A percentile compares a stretch with the other conserved stretches of the same genome.
Conservation (phyloP, 2,113 vertebrate species). For the Aptenodytes patagonicus region DNA sequence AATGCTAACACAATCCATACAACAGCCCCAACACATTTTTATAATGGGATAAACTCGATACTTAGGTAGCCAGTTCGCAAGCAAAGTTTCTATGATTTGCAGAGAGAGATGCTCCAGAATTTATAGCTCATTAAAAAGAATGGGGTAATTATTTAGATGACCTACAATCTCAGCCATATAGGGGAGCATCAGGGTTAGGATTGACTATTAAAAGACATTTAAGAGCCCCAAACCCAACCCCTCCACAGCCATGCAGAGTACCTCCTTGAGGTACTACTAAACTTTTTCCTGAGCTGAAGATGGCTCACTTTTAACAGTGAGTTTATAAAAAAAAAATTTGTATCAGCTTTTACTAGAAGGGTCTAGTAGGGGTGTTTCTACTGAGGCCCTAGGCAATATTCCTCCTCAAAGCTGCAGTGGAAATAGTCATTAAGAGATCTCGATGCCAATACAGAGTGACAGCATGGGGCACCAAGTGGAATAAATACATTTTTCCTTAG, state of each 20-base stretch:
- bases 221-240: background rate
- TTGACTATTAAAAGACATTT: background rate
- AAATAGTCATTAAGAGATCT: background rate
- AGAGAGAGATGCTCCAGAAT: background rate
- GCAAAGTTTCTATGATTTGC: background rate
- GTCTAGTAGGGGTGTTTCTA: background rate
- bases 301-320: background rate
- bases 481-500: background rate
- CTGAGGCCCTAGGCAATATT: background rate
- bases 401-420: background rate
- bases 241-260: background rate
- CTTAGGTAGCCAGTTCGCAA: background rate
- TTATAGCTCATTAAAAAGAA: background rate
- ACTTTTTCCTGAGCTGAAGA: background rate
- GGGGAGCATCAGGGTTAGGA: background rate
- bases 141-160: background rate
- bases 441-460: rapidly evolving
- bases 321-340: background rate
- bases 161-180: background rate
- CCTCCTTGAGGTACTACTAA: background rate
- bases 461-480: background rate
- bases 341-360: background rate
- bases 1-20: background rate
- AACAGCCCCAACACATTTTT: background rate
- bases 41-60: background rate